Evolutionary conservation across 2,113 vertebrate genomes (phyloP).

Genomic region (Catagonus wagneri): DNA sequence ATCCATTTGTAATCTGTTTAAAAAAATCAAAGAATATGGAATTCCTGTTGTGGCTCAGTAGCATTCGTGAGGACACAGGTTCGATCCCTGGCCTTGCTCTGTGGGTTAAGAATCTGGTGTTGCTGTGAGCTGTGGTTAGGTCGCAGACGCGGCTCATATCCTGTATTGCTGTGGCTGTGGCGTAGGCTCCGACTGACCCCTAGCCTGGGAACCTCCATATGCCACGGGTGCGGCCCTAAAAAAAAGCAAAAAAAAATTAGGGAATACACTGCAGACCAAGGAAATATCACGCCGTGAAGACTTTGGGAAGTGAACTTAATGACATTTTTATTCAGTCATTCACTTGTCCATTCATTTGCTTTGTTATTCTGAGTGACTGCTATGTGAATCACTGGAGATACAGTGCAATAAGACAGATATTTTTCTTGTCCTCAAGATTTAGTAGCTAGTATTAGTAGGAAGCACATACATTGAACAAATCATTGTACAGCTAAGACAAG

Average conservation of each 20-base stretch:
- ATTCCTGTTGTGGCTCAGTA: too few species aligned
- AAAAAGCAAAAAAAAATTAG: not conserved
- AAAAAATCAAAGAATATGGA: too few species aligned
- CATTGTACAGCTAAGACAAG: not conserved
- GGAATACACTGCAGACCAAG: not conserved
- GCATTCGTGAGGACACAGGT: too few species aligned
- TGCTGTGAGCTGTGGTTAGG: too few species aligned
- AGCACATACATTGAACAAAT: not conserved
- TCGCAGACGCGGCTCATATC: too few species aligned
- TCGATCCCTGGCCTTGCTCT: too few species aligned
- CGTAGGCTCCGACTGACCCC: too few species aligned
- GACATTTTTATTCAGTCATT: not conserved
- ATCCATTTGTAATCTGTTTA: not conserved
- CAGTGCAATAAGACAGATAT: not conserved
- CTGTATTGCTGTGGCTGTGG: too few species aligned
- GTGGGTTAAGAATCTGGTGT: too few species aligned
- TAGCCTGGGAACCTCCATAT: too few species aligned
- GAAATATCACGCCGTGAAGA: not conserved
- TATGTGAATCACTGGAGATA: not conserved
- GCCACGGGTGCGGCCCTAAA: too few species aligned
- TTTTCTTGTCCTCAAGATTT: not conserved
- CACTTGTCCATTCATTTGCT: not conserved
- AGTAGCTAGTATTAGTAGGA: not conserved
- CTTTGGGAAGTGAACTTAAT: not conserved
- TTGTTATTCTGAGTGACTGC: not conserved